Evolutionary conservation across 2,888 invertebrate genomes (phyloP).

Genomic region (Drosophila phalerata): DNA sequence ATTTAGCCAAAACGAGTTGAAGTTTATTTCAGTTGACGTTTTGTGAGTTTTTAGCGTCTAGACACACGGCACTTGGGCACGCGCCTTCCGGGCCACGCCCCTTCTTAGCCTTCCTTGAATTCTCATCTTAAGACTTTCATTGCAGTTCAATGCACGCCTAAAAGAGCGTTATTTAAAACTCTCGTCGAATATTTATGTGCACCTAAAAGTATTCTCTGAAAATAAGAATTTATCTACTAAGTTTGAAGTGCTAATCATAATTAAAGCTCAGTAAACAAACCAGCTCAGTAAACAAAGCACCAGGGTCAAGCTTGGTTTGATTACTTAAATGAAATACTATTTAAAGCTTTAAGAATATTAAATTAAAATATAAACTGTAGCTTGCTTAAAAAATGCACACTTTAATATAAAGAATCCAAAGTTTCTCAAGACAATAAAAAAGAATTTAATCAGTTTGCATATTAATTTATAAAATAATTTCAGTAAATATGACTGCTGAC

Average conservation of each 20-base stretch:
- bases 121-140: conserved; percentile 15
- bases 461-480: no score
- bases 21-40: conserved; percentile 64
- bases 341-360: no score
- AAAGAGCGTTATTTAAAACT: conserved; percentile 43
- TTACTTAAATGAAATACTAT: no score
- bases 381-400: no score
- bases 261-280: no score
- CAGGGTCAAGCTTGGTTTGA: no score
- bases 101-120: background rate
- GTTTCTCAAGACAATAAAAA: no score
- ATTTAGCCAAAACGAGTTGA: conserved; percentile 37
- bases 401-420: no score
- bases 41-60: conserved; percentile 57
- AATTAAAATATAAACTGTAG: no score
- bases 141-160: conserved; percentile 46
- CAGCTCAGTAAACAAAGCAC: no score
- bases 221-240: background rate
- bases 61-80: conserved; percentile 70
- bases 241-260: background rate
- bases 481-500: no score
- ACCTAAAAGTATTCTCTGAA: conserved; percentile 56
- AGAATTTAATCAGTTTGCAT: no score
- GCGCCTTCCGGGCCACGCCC: conserved; percentile 45
- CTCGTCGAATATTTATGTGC: conserved; percentile 54